phyloP scores from a whole-genome alignment of 2,797 vertebrate species.

The Diplodus sargus region DNA sequence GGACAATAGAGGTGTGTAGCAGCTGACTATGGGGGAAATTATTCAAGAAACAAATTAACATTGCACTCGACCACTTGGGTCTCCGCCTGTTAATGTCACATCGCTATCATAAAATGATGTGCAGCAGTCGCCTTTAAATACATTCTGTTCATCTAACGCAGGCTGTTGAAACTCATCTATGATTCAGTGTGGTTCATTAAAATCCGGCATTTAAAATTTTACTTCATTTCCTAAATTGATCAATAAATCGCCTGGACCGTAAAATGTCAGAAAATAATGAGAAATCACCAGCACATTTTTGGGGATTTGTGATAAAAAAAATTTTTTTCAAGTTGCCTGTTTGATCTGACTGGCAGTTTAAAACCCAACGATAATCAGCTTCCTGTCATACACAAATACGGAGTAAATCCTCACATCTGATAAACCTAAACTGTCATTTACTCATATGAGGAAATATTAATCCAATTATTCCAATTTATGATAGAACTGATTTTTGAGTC shows the following conservation, averaged over 20 bases:
- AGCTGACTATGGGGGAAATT: slow-evolving; percentile 79
- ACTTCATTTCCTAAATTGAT: background rate
- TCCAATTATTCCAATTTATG: no score
- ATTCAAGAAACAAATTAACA: slow-evolving; percentile 82
- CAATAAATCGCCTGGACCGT: background rate
- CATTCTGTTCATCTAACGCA: background rate
- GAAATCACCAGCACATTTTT: background rate
- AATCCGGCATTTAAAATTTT: background rate
- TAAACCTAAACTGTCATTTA: background rate
- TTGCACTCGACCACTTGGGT: slow-evolving; percentile 75
- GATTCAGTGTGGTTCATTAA: background rate
- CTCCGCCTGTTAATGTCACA: slow-evolving; percentile 60
- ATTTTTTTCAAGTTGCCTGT: background rate
- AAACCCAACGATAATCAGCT: background rate
- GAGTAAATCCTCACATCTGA: background rate
- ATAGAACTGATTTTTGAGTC: no score
- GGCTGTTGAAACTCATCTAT: background rate
- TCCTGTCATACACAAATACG: background rate
- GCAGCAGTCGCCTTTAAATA: slow-evolving; percentile 5
- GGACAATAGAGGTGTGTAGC: slow-evolving; percentile 77
- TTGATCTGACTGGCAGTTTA: background rate
- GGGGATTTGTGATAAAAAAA: background rate
- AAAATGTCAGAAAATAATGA: background rate
- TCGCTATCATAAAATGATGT: slow-evolving; percentile 17
- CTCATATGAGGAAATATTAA: no score